phyloP scores from a whole-genome alignment of 1,140 invertebrate species.

The Ips nitidus region DNA sequence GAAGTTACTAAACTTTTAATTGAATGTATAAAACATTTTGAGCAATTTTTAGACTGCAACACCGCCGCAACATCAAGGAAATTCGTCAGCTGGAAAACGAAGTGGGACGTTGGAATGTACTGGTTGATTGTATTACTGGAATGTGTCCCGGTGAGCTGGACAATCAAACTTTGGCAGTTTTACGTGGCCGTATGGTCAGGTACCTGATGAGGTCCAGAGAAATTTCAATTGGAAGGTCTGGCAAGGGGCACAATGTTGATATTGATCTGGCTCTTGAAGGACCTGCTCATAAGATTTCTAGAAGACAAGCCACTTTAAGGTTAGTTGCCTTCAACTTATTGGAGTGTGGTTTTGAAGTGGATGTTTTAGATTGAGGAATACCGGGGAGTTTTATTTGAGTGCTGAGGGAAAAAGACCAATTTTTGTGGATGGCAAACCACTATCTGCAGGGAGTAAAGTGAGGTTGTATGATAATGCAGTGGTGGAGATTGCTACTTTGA shows the following conservation, averaged over 20 bases:
- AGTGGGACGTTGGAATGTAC: constrained; percentile 84
- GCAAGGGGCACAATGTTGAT: constrained; percentile 88
- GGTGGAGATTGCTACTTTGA: constrained; percentile 88
- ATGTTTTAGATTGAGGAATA: constrained; percentile 80
- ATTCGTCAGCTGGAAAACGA: constrained; percentile 89
- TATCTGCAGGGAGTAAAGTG: constrained; percentile 82
- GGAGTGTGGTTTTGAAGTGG: too few species aligned
- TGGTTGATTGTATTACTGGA: constrained; percentile 82
- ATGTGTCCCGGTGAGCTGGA: constrained; percentile 78
- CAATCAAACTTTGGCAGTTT: constrained; percentile 88
- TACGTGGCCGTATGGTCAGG: constrained; percentile 88
- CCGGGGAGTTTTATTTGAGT: constrained; percentile 90
- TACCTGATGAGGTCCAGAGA: constrained; percentile 95
- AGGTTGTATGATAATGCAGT: constrained; percentile 92
- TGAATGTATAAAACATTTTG: not conserved
- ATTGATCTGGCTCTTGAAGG: constrained; percentile 94
- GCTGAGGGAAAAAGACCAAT: constrained; percentile 95
- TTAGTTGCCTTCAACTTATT: constrained; percentile 15
- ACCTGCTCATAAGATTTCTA: constrained; percentile 80
- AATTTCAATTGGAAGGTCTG: constrained; percentile 89
- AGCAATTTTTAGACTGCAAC: constrained; percentile 50
- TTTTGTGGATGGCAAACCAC: constrained; percentile 89
- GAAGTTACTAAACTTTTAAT: not conserved
- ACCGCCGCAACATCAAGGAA: constrained; percentile 73
- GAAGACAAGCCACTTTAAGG: constrained; percentile 74